Evolutionary conservation across 2,888 invertebrate species (phyloP), one percentile per base, ranked within the genome.

Genomic region (Germaria angustata): DNA sequence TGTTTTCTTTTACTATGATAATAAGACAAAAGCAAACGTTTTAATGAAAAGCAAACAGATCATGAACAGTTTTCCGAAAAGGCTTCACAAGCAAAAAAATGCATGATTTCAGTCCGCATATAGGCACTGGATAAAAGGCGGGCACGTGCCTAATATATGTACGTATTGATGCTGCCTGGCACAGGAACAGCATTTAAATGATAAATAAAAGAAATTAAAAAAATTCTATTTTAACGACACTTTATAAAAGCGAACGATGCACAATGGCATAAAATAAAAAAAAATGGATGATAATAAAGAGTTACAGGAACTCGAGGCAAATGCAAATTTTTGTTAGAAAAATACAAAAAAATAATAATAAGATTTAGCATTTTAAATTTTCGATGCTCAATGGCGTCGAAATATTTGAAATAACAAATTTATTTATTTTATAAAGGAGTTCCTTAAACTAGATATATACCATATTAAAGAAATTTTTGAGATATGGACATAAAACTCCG

Each of bases 21-120:
- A 71, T 41, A 75, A 84, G 85, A 88, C 84, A 86, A 87, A 85
- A 84, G 32, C 86, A 88, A 87, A 87, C 81, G 86, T 89, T 89
- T 88, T 88, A 89, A 89, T 89, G 88, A 89, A 89, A 89, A 89
- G 87, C 87, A 89, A 89, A 89, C 88, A 89, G 85, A 88, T 87
- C 87, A 84, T 80, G 59, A 72, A 79, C 73, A 81, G 39, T 61
- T 66, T 49, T 71, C 39, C n/a, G 28, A 66, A 36, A 9, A 32
- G 22, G 9, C 22, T 13, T 53, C 15, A 51, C 51, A 39, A 15
- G 39, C 22, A 59, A 44, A 6, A 24, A 57, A 13, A 6, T 61
- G 55, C 6, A 36, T 7, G 44, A 9, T 20, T 32, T 17, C 6
- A 9, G 9, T 69, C 17, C 66, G 32, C 7, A 51, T 11, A 49